Percentiles rank a stretch among this genome's conserved stretches.
Conservation (phyloP, 2,797 vertebrate genomes). For the Acrocephalus scirpaceus region DNA sequence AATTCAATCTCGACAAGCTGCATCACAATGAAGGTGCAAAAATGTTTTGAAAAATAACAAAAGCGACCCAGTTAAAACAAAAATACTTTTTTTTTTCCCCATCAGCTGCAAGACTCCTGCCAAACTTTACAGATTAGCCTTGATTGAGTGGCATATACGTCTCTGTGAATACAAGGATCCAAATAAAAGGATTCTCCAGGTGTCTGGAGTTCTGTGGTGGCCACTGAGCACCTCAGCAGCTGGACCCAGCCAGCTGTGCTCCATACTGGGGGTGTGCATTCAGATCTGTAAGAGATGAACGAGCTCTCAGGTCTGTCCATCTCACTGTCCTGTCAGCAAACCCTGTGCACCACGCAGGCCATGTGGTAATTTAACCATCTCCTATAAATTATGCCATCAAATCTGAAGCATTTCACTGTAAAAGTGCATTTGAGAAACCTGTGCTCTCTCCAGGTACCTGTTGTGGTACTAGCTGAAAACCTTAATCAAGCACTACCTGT, state of each 20-base stretch:
- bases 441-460: constrained; percentile 9
- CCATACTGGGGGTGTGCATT: background rate
- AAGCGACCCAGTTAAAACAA: background rate
- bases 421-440: background rate
- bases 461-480: constrained; percentile 14
- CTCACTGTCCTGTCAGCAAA: constrained; percentile 27
- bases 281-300: background rate
- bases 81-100: background rate
- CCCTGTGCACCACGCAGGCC: background rate
- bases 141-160: background rate
- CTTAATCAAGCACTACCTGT: constrained; percentile 61
- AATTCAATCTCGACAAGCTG: background rate
- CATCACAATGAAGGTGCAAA: background rate
- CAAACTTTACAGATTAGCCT: background rate
- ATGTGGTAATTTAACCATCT: background rate
- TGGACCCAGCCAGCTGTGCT: background rate
- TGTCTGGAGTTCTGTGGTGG: background rate
- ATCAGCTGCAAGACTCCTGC: background rate
- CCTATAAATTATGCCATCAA: constrained; percentile 53
- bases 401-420: constrained; percentile 13
- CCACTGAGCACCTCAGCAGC: background rate
- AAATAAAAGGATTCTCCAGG: background rate
- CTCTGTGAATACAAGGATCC: background rate
- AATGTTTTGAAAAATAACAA: background rate
- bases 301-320: constrained; percentile 32